Percentiles rank a stretch among this genome's conserved stretches.
Conservation (phyloP, 1,140 invertebrate genomes). For the Drosophila dunni region DNA sequence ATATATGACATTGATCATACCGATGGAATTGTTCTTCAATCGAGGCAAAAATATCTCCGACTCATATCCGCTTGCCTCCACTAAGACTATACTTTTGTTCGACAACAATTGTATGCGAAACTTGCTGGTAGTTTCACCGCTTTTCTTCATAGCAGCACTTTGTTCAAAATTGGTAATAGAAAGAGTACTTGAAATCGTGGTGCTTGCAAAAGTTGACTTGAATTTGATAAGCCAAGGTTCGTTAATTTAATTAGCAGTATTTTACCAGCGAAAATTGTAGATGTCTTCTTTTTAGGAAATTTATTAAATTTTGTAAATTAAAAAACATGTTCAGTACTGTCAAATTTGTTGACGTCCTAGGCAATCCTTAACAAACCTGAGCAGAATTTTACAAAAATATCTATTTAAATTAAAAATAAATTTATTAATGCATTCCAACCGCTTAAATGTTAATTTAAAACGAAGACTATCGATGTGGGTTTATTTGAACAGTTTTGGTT, state of each 20-base stretch:
- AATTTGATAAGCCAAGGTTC: conserved; percentile 11
- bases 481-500: background rate
- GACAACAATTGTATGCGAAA: conserved; percentile 41
- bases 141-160: conserved; percentile 1
- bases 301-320: conserved; percentile 19
- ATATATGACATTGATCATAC: conserved; percentile 33
- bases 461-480: too few relatives aligned
- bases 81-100: conserved; percentile 35
- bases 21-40: conserved; percentile 18
- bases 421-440: too few relatives aligned
- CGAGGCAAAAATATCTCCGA: conserved; percentile 55
- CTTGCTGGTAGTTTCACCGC: background rate
- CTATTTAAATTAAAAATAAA: too few relatives aligned
- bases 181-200: too few relatives aligned
- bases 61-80: conserved; percentile 30
- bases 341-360: background rate
- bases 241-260: background rate
- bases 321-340: conserved; percentile 10
- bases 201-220: background rate
- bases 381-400: too few relatives aligned
- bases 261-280: background rate
- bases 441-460: too few relatives aligned
- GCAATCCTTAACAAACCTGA: background rate
- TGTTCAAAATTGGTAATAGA: background rate
- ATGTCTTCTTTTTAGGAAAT: conserved; percentile 5